These are phyloP conservation scores for Acleris laterana DNA, from an alignment of 2,888 invertebrate genomes.

Conservation along the genomic window DNA sequence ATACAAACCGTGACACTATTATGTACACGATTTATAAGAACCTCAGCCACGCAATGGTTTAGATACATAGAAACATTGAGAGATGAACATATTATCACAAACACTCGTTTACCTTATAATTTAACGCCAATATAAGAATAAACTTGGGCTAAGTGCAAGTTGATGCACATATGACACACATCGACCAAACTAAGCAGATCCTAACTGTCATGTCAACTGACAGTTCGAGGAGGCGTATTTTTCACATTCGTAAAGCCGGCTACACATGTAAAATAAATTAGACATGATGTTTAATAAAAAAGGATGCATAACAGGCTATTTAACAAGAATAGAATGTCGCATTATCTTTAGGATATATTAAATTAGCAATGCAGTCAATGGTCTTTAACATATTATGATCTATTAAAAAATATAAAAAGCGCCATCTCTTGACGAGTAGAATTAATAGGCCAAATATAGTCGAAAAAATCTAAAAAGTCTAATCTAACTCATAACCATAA, in stretches of 20 bases:
- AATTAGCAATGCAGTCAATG: too few relatives aligned
- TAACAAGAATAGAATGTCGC: too few relatives aligned
- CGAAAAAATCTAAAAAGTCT: neutral
- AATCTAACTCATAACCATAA: too few relatives aligned
- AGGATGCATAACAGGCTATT: too few relatives aligned
- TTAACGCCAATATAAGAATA: conserved; percentile 19
- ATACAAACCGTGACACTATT: conserved; percentile 21
- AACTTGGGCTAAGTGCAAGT: conserved; percentile 17
- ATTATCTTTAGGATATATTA: too few relatives aligned
- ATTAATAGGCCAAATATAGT: neutral
- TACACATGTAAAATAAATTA: too few relatives aligned
- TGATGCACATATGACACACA: conserved; percentile 24
- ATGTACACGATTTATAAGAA: conserved; percentile 3
- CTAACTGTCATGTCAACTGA: conserved; percentile 24
- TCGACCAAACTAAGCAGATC: conserved; percentile 26
- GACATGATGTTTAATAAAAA: too few relatives aligned
- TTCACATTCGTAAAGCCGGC: conserved; percentile 13
- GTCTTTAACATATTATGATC: too few relatives aligned
- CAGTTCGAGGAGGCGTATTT: conserved; percentile 36
- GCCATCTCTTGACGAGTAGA: conserved; percentile 23
- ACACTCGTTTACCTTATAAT: conserved; percentile 23
- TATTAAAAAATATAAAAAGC: neutral
- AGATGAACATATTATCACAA: conserved; percentile 3
- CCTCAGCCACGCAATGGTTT: neutral
- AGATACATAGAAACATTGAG: neutral